Evolutionary conservation across 2,113 vertebrate genomes (phyloP).

Genomic region (Brienomyrus longianalis): DNA sequence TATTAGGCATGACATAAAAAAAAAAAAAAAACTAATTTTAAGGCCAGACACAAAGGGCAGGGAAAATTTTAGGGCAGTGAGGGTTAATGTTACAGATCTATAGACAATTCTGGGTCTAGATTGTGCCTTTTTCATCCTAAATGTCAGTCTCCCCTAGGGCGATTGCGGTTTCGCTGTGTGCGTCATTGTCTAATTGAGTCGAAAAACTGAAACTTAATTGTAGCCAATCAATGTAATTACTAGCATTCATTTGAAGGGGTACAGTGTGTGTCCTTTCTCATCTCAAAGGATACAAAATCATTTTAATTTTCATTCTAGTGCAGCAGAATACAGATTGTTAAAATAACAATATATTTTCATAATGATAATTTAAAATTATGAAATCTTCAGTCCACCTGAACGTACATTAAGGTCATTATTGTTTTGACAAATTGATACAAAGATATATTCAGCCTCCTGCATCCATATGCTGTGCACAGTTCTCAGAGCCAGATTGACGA

Average conservation of each 20-base stretch:
- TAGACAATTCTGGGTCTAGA: background rate
- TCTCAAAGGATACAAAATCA: background rate
- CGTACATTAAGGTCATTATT: background rate
- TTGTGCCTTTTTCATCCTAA: background rate
- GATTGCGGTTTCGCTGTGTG: background rate
- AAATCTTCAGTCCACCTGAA: background rate
- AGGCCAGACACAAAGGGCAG: background rate
- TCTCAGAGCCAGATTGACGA: background rate
- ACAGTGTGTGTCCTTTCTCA: background rate
- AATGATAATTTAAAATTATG: background rate
- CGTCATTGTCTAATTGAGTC: background rate
- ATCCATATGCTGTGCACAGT: background rate
- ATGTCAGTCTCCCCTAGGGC: background rate
- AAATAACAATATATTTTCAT: background rate
- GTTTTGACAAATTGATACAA: background rate
- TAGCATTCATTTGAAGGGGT: background rate
- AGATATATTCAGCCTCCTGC: background rate
- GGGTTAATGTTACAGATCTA: background rate
- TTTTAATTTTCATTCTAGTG: background rate
- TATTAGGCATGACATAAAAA: background rate
- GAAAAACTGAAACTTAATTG: background rate
- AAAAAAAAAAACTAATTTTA: background rate
- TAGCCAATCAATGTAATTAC: conserved; percentile 10
- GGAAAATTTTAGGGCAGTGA: background rate
- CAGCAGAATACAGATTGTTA: background rate